Evolutionary conservation across 2,797 vertebrate genomes (phyloP).

Genomic region (Champsocephalus esox): DNA sequence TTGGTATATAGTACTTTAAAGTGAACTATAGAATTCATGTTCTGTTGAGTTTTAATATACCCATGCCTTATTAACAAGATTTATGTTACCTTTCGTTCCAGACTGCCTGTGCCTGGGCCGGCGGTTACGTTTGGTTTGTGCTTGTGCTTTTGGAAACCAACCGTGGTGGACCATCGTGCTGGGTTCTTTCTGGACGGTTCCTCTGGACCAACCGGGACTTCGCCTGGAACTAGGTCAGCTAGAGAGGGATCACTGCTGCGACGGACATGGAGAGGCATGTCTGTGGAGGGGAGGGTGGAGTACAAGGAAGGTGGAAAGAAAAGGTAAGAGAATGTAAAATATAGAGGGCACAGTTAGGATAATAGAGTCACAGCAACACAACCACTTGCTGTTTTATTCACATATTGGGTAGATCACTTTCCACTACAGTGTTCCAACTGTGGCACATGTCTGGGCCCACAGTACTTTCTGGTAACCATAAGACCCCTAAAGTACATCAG

Average conservation of each 20-base stretch:
- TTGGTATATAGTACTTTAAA: conserved; percentile 4
- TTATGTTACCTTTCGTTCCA: conserved; percentile 90
- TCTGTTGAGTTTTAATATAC: background rate
- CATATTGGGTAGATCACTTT: conserved; percentile 15
- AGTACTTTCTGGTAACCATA: conserved; percentile 28
- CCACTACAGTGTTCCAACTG: conserved; percentile 14
- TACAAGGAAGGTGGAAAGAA: background rate
- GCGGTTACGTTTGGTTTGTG: conserved; percentile 63
- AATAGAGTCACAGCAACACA: conserved; percentile 16
- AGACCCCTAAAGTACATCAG: conserved; percentile 12
- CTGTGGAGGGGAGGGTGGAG: conserved; percentile 73
- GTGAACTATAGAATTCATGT: conserved; percentile 6
- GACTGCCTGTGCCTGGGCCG: conserved; percentile 81
- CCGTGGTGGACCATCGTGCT: conserved; percentile 92
- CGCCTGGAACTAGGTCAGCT: conserved; percentile 80
- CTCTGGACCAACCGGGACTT: conserved; percentile 85
- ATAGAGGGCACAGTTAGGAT: background rate
- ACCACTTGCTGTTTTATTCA: conserved; percentile 16
- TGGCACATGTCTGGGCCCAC: conserved; percentile 18
- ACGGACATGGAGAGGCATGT: conserved; percentile 96
- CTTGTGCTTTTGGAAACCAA: conserved; percentile 90
- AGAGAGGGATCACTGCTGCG: conserved; percentile 96
- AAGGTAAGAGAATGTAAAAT: background rate
- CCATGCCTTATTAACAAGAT: background rate
- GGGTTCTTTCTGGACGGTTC: conserved; percentile 95